Evolutionary conservation across 2,113 vertebrate genomes (phyloP).

Genomic region (Salvator merianae): DNA sequence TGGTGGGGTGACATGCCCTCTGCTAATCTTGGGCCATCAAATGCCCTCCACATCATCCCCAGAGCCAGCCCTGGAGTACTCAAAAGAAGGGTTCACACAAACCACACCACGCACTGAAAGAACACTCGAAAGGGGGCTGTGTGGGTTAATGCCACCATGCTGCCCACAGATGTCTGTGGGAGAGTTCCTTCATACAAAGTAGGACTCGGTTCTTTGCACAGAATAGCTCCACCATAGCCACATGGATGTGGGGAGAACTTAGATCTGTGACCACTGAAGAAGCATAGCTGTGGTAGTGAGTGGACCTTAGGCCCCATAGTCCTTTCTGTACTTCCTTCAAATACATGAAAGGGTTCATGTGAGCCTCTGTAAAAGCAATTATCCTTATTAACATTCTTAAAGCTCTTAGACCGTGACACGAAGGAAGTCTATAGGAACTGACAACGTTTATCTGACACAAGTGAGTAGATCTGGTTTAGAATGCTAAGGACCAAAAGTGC

Average conservation of each 20-base stretch:
- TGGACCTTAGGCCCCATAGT: background rate
- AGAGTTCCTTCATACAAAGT: background rate
- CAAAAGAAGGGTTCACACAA: background rate
- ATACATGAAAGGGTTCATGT: background rate
- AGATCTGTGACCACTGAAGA: background rate
- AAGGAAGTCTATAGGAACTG: background rate
- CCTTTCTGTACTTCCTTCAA: background rate
- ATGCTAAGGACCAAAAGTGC: background rate
- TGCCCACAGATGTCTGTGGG: background rate
- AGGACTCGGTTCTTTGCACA: too few species aligned
- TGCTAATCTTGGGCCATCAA: background rate
- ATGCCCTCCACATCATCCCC: background rate
- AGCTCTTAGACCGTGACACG: background rate
- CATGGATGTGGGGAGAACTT: background rate
- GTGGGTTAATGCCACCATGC: background rate
- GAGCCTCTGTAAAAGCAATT: background rate
- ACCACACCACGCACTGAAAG: background rate
- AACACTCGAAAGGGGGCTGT: background rate
- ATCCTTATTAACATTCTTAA: background rate
- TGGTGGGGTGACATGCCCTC: background rate
- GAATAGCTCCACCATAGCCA: background rate
- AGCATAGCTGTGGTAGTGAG: background rate
- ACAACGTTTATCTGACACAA: background rate
- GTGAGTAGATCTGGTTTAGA: background rate
- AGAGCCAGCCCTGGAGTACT: constrained; percentile 1